Conservation (phyloP, 2,113 vertebrate genomes). For the Ochotona curzoniae region DNA sequence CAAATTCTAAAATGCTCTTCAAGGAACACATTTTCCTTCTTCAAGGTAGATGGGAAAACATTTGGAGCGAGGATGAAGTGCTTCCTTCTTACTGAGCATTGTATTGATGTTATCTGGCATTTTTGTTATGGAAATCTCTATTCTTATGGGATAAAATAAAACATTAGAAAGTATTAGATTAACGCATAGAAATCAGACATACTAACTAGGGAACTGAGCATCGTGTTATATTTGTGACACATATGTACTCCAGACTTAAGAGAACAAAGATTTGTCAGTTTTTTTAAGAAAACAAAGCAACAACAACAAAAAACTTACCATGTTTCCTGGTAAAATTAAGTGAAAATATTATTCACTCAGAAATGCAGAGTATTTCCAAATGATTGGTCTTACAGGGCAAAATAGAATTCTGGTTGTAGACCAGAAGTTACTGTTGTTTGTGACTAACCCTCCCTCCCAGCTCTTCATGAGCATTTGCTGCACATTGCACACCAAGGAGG, state of each 20-base stretch:
- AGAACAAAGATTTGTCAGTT: neutral
- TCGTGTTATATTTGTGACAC: neutral
- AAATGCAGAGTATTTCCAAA: constrained; percentile 35
- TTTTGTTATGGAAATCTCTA: constrained; percentile 33
- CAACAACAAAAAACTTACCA: neutral
- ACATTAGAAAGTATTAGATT: constrained; percentile 25
- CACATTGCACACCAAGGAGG: neutral
- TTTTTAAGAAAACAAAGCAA: constrained; percentile 38
- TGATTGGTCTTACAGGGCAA: constrained; percentile 23
- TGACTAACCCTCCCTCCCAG: neutral
- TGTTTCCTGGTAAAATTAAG: constrained; percentile 30
- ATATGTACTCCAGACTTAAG: constrained; percentile 41
- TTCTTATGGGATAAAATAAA: constrained; percentile 36
- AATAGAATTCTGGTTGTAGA: neutral
- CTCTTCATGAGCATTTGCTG: constrained; percentile 12
- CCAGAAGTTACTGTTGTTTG: constrained; percentile 25
- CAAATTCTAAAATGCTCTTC: constrained; percentile 56
- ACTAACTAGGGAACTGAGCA: constrained; percentile 18
- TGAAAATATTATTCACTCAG: neutral
- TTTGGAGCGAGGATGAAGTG: constrained; percentile 41
- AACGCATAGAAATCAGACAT: constrained; percentile 20
- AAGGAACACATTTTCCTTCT: constrained; percentile 54
- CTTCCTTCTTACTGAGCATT: constrained; percentile 36
- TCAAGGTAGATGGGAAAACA: constrained; percentile 48
- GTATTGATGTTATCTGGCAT: constrained; percentile 49